Evolutionary conservation across 2,113 vertebrate species (phyloP).

Genomic region (Actenoides lindsayi): DNA sequence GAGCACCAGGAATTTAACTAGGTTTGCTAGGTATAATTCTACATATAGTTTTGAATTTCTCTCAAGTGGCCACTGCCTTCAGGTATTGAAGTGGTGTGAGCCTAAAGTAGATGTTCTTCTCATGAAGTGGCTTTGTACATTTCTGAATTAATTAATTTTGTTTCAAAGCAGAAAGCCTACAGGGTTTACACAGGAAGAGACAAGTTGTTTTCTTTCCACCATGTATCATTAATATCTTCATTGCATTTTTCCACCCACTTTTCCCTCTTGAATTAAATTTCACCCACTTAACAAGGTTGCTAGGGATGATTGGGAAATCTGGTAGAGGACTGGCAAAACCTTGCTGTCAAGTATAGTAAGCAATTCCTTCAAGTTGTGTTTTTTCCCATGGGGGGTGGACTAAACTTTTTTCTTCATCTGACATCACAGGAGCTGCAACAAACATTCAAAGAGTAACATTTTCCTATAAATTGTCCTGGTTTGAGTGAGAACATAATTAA

Average conservation of each 20-base stretch:
- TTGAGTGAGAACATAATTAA: no score
- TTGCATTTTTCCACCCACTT: background rate
- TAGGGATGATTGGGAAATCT: background rate
- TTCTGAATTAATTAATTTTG: constrained; percentile 7
- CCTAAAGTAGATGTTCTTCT: background rate
- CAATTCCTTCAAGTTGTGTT: background rate
- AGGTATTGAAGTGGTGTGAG: background rate
- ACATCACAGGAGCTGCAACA: no score
- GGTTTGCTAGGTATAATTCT: background rate
- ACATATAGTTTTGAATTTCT: background rate
- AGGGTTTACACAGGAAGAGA: background rate
- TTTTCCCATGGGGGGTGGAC: background rate
- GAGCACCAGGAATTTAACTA: background rate
- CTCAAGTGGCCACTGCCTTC: background rate
- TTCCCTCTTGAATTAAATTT: background rate
- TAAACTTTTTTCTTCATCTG: no score
- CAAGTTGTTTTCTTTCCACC: background rate
- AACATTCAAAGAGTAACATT: no score
- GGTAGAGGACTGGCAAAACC: background rate
- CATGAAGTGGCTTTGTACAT: background rate
- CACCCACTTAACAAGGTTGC: background rate
- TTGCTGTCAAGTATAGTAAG: background rate
- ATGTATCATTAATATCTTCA: background rate
- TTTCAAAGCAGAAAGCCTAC: constrained; percentile 11
- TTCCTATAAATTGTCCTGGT: no score